Conservation (phyloP, 23 tunicate species). For the Halocynthia roretzi region DNA sequence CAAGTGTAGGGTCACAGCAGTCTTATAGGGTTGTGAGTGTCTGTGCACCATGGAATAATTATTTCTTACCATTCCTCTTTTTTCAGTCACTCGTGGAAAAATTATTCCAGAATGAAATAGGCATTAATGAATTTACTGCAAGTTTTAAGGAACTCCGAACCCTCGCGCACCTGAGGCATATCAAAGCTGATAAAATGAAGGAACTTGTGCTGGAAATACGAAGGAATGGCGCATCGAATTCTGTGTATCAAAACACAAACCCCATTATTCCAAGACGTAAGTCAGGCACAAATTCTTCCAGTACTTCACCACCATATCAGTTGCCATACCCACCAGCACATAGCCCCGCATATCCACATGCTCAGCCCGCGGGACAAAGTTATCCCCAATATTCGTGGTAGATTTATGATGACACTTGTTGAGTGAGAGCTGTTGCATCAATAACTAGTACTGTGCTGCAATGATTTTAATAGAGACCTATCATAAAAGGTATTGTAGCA, state of each 20-base stretch:
- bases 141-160: constrained; percentile 55
- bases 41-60: background rate
- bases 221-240: constrained; percentile 8
- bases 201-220: constrained; percentile 60
- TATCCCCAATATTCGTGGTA: constrained; percentile 8
- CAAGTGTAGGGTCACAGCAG: background rate
- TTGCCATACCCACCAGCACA: background rate
- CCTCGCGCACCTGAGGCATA: constrained; percentile 63
- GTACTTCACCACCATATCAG: background rate
- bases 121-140: constrained; percentile 40
- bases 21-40: background rate
- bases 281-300: background rate
- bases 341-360: background rate
- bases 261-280: background rate
- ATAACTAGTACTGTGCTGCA: no score
- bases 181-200: constrained; percentile 79
- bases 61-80: background rate
- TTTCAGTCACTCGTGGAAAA: constrained; percentile 61
- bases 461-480: no score
- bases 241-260: constrained; percentile 1
- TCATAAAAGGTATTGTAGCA: no score
- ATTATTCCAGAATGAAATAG: constrained; percentile 38
- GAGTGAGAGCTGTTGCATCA: no score
- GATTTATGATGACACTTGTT: background rate
- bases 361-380: background rate